Base-by-base conservation (phyloP, 2,113 vertebrate genomes). In the Gorsachius goisagi region DNA sequence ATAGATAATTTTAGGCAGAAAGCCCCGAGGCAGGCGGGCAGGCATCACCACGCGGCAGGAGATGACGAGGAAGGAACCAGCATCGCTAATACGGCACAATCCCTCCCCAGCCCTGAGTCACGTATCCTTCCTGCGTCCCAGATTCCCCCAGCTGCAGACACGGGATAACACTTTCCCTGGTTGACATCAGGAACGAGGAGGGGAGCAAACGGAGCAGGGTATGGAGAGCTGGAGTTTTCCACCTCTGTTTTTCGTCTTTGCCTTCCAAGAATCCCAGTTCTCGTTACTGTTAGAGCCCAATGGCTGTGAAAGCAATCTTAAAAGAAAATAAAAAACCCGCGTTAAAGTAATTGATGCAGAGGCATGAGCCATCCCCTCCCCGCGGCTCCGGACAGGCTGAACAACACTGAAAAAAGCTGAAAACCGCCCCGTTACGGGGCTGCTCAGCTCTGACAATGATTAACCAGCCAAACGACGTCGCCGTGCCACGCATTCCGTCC, bases 401-500 rank as follows among this genome's bases (percentile, higher is more conserved):
- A 53, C 30, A 30, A 35, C 1, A 12, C 41, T 7, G 26, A 41
- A 30, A 45, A 55, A 56, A 77, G 41, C 47, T 12, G 21, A 26
- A 55, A 69, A 6, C n/a, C 20, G 63, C 19, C 49, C 26, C 5
- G 0, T 19, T 19, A 4, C 1, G 13, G 56, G 16, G 62, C 47
- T 62, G 45, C 47, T 53, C 45, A 12, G 28, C 7, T 50, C 79
- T 5, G 1, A 5, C 53, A 72, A 39, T 10, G 27, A 93, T 52
- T 21, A 79, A 89, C 39, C 75, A 69, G 67, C 18, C 5, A 1
- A 35, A 44, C 18, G 4, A 26, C 4, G 5, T 8, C 7, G 2
- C 74, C 2, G 0, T 13, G 69, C 60, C 69, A 6, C 26, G 49
- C 11, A 1, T 2, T 50, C 30, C 58, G 33, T 2, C 21, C 4